Evolutionary conservation across 1,140 invertebrate genomes (phyloP).

Genomic region (Sycobia sp.): DNA sequence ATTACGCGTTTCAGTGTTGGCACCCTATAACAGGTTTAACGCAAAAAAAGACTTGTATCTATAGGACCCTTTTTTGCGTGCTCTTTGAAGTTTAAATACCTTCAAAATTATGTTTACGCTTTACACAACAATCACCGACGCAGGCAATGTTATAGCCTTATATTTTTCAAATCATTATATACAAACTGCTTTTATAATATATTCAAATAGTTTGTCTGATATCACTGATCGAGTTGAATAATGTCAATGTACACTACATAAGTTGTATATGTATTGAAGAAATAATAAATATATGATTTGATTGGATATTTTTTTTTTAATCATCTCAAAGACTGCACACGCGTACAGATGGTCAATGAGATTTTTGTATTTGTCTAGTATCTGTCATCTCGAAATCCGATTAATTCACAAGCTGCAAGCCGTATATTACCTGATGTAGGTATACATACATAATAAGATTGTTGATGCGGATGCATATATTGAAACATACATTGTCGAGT

Average conservation of each 20-base stretch:
- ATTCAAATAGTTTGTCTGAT: background rate
- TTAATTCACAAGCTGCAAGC: constrained; percentile 36
- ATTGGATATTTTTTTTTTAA: too few relatives aligned
- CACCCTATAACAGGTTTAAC: constrained; percentile 31
- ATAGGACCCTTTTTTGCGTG: constrained; percentile 36
- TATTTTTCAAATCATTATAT: background rate
- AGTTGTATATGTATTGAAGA: too few relatives aligned
- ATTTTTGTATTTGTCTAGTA: background rate
- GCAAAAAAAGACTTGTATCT: constrained; percentile 29
- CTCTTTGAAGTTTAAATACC: constrained; percentile 29
- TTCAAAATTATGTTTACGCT: constrained; percentile 25
- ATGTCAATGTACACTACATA: background rate
- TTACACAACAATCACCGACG: constrained; percentile 23
- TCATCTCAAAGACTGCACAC: too few relatives aligned
- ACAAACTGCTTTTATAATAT: background rate
- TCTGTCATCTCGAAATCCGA: constrained; percentile 15
- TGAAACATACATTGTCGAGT: constrained; percentile 9
- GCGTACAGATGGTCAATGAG: too few relatives aligned
- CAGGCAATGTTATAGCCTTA: constrained; percentile 13
- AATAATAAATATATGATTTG: too few relatives aligned
- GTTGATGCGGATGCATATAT: constrained; percentile 20
- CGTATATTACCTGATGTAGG: constrained; percentile 34
- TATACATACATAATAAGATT: constrained; percentile 39
- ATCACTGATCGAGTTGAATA: background rate
- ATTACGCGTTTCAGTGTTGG: constrained; percentile 32